phyloP scores from a whole-genome alignment of 2,888 invertebrate genomes.

The Aphidoletes aphidimyza region DNA sequence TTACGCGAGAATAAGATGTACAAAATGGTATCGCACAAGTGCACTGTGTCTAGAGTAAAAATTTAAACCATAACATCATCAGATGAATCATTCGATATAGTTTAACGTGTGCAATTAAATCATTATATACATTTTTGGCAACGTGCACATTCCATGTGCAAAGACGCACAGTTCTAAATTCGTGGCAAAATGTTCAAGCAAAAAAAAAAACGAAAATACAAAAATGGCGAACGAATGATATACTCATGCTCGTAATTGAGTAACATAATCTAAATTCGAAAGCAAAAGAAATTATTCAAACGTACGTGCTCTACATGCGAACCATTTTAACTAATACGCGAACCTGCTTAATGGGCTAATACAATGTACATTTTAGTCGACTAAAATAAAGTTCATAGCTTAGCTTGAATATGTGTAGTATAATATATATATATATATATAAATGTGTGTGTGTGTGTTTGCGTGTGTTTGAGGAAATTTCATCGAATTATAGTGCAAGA shows the following conservation, averaged over 20 bases:
- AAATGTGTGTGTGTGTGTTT: too few species aligned
- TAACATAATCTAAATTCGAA: conserved; percentile 24
- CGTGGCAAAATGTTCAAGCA: background rate
- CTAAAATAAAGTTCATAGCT: too few species aligned
- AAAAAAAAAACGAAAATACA: background rate
- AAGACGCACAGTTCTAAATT: background rate
- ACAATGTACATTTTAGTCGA: conserved; percentile 36
- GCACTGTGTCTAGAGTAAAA: too few species aligned
- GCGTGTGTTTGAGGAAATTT: too few species aligned
- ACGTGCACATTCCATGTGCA: background rate
- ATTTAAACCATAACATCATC: background rate
- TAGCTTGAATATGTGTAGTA: too few species aligned
- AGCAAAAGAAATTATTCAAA: conserved; percentile 49
- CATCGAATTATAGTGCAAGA: background rate
- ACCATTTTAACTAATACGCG: background rate
- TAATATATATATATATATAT: background rate
- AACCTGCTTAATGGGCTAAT: background rate
- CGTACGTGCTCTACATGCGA: conserved; percentile 34
- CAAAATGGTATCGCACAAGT: too few species aligned
- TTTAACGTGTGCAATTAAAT: conserved; percentile 8
- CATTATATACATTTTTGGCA: background rate
- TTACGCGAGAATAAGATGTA: background rate
- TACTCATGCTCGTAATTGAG: conserved; percentile 41
- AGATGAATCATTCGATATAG: background rate
- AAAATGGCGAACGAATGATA: background rate